A percentile compares a stretch with the other conserved stretches of the same genome.
Conservation (phyloP, 2,797 vertebrate species). For the Pangasius krempfi region DNA sequence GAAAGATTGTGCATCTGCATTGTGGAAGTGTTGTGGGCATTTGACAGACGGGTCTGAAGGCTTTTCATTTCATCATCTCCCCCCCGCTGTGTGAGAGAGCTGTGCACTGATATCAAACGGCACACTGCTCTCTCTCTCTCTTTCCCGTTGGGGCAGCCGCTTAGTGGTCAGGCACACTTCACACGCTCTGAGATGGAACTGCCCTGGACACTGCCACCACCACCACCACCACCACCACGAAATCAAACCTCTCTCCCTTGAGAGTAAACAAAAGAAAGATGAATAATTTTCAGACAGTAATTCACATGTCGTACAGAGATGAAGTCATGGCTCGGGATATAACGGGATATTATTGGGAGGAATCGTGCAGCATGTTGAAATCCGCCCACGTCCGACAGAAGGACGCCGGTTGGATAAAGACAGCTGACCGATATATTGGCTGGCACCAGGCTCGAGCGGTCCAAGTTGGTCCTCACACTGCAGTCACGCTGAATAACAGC, state of each 20-base stretch:
- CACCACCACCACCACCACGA: slow-evolving; percentile 5
- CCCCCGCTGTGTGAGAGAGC: slow-evolving; percentile 54
- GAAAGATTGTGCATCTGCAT: slow-evolving; percentile 24
- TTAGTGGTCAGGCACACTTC: slow-evolving; percentile 54
- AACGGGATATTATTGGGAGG: slow-evolving; percentile 40
- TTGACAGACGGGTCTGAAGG: slow-evolving; percentile 47
- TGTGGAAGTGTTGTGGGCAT: slow-evolving; percentile 7
- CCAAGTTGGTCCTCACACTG: slow-evolving; percentile 31
- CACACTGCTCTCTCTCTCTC: slow-evolving; percentile 28
- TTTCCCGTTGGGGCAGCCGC: slow-evolving; percentile 39
- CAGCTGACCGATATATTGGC: slow-evolving; percentile 46
- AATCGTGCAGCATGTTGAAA: slow-evolving; percentile 53
- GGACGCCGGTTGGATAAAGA: slow-evolving; percentile 45
- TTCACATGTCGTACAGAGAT: slow-evolving; percentile 18
- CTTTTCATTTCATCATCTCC: slow-evolving; percentile 37
- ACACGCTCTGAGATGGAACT: slow-evolving; percentile 38
- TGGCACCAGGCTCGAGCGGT: slow-evolving; percentile 30
- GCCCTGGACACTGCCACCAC: slow-evolving; percentile 17
- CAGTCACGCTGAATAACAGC: slow-evolving; percentile 12
- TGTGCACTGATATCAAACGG: slow-evolving; percentile 53
- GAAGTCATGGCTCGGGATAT: slow-evolving; percentile 34
- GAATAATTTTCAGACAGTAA: slow-evolving; percentile 38
- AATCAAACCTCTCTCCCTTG: slow-evolving; percentile 18
- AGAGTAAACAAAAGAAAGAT: slow-evolving; percentile 25
- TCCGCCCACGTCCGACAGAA: slow-evolving; percentile 55